Base-by-base conservation (phyloP, 2,797 vertebrate genomes). In the Scyliorhinus canicula region DNA sequence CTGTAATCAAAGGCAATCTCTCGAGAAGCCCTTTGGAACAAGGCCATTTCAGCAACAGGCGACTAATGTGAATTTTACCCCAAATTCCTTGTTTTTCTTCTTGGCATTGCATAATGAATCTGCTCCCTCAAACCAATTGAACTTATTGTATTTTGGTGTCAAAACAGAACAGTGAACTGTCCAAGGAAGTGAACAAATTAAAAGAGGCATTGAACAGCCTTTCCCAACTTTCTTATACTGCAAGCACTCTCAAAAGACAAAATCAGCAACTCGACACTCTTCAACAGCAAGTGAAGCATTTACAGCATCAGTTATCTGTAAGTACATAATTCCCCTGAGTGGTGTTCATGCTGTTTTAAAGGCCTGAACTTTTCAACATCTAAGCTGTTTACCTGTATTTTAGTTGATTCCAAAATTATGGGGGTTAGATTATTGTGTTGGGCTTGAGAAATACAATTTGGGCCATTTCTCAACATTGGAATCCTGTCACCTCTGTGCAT, bases 201-300 rank as follows among this genome's bases (percentile, higher is more conserved):
- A 99, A 98, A 96, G 99, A 99, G 79, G 99, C 99, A 12, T 95
- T 99, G 95, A 99, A 99, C 97, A 99, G 99, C 96, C 98, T 99
- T 94, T 99, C 99, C 0, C 99, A 99, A 97, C 98, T 99, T 95
- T 98, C 99, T 7, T 99, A 99, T 96, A 97, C 97, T 0, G 97
- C 98, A 1, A 98, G 97, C 74, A 97, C 98, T 2, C 98, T 95
- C 96, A 97, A 98, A 97, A 97, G 99, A 97, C 98, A 99, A 96
- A 98, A 96, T 96, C 99, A 99, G 96, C 99, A 99, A 96, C 97
- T 99, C 96, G 99, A 99, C 57, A 96, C 95, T 0, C 96, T 99
- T 95, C 99, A 99, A 95, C 98, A 99, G 95, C 99, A 99, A 97
- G 97, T 99, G 96, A 99, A 99, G 95, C 99, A 99, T 95, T 97